Percentiles rank a stretch among this genome's conserved stretches.
Conservation (phyloP, 2,888 invertebrate species). For the Oxystoma pomonae region DNA sequence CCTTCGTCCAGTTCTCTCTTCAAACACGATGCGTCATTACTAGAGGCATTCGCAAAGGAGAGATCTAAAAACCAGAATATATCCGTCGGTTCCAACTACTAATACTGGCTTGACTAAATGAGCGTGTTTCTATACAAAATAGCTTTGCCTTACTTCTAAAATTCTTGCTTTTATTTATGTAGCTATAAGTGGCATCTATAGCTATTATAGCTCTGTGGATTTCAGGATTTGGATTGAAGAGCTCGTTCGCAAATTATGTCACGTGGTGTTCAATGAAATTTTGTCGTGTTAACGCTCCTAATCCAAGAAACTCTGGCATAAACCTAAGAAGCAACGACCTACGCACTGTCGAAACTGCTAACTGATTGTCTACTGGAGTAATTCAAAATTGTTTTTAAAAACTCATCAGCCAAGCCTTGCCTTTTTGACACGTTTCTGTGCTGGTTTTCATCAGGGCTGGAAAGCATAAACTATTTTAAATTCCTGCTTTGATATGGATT, state of each 20-base stretch:
- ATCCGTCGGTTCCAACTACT: slow-evolving; percentile 12
- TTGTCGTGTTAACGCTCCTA: slow-evolving; percentile 3
- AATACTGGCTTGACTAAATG: slow-evolving; percentile 11
- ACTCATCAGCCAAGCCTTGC: slow-evolving; percentile 1
- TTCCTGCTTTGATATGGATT: too few species aligned
- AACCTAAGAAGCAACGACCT: not conserved
- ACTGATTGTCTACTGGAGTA: not conserved
- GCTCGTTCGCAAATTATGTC: not conserved
- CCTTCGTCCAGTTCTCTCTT: slow-evolving; percentile 2
- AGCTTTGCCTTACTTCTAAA: slow-evolving; percentile 2
- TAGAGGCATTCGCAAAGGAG: slow-evolving; percentile 8
- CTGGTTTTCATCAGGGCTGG: too few species aligned
- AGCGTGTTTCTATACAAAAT: slow-evolving; percentile 2
- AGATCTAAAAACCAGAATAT: slow-evolving; percentile 14
- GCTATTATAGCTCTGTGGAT: not conserved
- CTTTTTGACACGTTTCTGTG: too few species aligned
- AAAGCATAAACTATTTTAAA: too few species aligned
- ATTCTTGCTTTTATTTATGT: not conserved
- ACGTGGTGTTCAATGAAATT: not conserved
- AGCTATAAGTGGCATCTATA: not conserved
- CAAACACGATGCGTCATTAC: slow-evolving; percentile 13
- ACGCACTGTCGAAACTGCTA: not conserved
- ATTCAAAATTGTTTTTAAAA: not conserved
- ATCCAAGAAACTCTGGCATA: slow-evolving; percentile 1
- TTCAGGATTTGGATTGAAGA: not conserved